phyloP scores from a whole-genome alignment of 1,140 invertebrate genomes.

The Medauroidea extradentata region DNA sequence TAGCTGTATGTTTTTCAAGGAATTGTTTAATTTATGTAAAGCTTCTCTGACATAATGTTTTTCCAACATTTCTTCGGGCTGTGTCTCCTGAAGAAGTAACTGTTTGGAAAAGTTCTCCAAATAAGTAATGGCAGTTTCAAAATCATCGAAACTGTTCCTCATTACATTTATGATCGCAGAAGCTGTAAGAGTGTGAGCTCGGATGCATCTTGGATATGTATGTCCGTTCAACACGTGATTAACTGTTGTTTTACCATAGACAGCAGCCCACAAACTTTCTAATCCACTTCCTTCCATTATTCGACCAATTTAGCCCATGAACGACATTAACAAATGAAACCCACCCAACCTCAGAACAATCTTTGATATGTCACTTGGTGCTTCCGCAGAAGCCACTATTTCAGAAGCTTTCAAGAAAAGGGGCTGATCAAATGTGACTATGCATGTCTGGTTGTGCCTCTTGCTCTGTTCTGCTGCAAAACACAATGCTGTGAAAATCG shows the following conservation, averaged over 20 bases:
- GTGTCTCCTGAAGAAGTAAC: background rate
- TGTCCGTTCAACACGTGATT: conserved; percentile 30
- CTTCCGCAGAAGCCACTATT: conserved; percentile 13
- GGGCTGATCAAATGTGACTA: conserved; percentile 39
- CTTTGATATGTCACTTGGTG: background rate
- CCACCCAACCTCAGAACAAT: conserved; percentile 23
- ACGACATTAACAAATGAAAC: conserved; percentile 41
- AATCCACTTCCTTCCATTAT: conserved; percentile 40
- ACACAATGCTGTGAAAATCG: conserved; percentile 24
- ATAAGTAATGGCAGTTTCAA: too few species aligned
- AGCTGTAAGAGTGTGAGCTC: background rate
- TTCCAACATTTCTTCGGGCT: background rate
- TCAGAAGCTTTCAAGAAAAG: conserved; percentile 32
- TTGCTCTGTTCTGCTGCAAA: conserved; percentile 15
- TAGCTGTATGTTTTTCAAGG: background rate
- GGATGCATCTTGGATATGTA: background rate
- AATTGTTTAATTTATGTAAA: background rate
- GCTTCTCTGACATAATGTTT: background rate
- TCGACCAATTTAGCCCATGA: conserved; percentile 37
- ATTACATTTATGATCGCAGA: background rate
- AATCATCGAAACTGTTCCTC: background rate
- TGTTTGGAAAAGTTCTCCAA: too few species aligned
- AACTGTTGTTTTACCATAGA: conserved; percentile 33
- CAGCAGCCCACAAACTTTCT: conserved; percentile 29
- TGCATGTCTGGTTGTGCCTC: conserved; percentile 18